phyloP scores from a whole-genome alignment of 2,888 invertebrate species.

The Sinohyriopsis cumingii region DNA sequence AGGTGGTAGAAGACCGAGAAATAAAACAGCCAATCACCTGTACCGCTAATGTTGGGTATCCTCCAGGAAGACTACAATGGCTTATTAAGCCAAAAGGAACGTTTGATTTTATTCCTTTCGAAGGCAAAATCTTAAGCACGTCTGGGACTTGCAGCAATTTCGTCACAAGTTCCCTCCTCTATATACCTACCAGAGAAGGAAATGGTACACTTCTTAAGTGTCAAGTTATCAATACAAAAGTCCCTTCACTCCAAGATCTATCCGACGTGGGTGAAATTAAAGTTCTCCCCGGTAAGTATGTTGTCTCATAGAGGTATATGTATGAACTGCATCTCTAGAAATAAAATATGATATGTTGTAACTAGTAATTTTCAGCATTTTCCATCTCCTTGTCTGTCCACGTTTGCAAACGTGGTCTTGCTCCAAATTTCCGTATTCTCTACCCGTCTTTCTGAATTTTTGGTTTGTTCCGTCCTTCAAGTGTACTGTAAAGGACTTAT shows the following conservation, averaged over 20 bases:
- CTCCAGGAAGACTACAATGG: conserved; percentile 26
- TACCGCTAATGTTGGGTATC: conserved; percentile 34
- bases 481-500: too few species aligned
- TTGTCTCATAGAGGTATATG: too few species aligned
- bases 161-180: conserved; percentile 18
- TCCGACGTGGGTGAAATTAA: conserved; percentile 13
- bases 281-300: conserved; percentile 24
- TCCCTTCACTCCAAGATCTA: conserved; percentile 6
- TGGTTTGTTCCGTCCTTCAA: too few species aligned
- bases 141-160: conserved; percentile 24
- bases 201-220: conserved; percentile 32
- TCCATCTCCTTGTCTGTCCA: too few species aligned
- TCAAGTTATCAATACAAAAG: conserved; percentile 16
- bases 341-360: too few species aligned
- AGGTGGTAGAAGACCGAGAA: conserved; percentile 27
- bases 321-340: too few species aligned
- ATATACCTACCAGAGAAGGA: conserved; percentile 26
- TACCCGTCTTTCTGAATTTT: too few species aligned
- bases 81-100: conserved; percentile 24
- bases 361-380: too few species aligned
- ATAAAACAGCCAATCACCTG: conserved; percentile 31
- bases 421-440: too few species aligned
- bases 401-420: too few species aligned
- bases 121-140: background rate
- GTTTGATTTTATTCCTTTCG: background rate